Percentiles rank a stretch among this genome's conserved stretches.
These are phyloP conservation scores for Embidobia sp. DNA, from an alignment of 2,888 invertebrate genomes.

Conservation along the genomic window DNA sequence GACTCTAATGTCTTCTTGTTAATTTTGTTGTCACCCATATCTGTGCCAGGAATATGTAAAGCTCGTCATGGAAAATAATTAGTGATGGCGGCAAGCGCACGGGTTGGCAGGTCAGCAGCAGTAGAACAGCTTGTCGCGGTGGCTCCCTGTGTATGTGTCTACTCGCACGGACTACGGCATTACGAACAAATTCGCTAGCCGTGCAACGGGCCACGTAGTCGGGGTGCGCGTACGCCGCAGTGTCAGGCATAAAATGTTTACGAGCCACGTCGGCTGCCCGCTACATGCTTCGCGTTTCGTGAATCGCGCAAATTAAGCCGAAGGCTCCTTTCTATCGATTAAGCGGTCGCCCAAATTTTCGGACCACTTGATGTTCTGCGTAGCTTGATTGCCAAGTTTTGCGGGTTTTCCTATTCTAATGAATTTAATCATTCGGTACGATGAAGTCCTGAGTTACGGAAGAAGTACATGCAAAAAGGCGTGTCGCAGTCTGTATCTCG, in stretches of 20 bases:
- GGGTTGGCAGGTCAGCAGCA: conserved; percentile 43
- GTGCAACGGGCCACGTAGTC: conserved; percentile 36
- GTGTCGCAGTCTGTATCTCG: conserved; percentile 3
- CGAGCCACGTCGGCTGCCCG: conserved; percentile 34
- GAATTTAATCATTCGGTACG: conserved; percentile 7
- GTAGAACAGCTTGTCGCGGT: conserved; percentile 58
- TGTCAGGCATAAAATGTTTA: conserved; percentile 54
- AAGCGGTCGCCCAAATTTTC: conserved; percentile 18
- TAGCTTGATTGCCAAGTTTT: conserved; percentile 9
- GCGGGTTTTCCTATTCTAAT: conserved; percentile 1
- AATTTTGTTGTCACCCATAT: conserved; percentile 49
- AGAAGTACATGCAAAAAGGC: conserved; percentile 4
- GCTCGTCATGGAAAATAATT: conserved; percentile 78
- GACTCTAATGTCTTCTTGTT: conserved; percentile 43
- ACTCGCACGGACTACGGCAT: conserved; percentile 37
- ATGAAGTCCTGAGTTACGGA: not conserved
- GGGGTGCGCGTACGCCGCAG: conserved; percentile 37
- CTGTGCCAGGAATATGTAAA: conserved; percentile 69
- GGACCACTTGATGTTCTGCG: conserved; percentile 19
- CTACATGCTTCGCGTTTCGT: conserved; percentile 40
- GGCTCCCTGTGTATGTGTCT: conserved; percentile 45
- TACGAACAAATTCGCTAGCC: conserved; percentile 50
- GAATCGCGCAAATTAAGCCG: conserved; percentile 49
- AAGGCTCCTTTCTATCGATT: conserved; percentile 45
- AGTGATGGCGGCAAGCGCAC: conserved; percentile 68